Percentiles rank a stretch among this genome's conserved stretches.
Conservation (phyloP, 2,113 vertebrate genomes). For the Phyllopteryx taeniolatus region DNA sequence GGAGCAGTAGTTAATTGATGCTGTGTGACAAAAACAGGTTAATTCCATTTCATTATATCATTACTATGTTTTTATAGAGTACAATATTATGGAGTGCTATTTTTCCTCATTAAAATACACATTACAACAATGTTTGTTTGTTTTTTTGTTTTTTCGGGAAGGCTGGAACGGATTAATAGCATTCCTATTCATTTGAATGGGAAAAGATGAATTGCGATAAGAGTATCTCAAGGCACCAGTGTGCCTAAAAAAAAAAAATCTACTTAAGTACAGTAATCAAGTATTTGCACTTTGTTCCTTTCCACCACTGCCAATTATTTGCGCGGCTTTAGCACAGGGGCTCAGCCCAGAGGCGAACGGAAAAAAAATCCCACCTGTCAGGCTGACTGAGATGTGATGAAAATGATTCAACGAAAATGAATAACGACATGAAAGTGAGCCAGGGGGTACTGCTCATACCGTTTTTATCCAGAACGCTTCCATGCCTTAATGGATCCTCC, state of each 20-base stretch:
- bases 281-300: not conserved
- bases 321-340: constrained; percentile 4
- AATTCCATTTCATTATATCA: not conserved
- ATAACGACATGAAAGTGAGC: constrained; percentile 1
- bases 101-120: not conserved
- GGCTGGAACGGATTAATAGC: not conserved
- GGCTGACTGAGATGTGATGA: constrained; percentile 4
- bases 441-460: not conserved
- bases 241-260: too few relatives aligned
- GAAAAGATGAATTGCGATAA: not conserved
- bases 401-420: constrained; percentile 23
- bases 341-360: constrained; percentile 2
- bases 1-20: too few relatives aligned
- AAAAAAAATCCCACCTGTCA: constrained; percentile 3
- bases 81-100: not conserved
- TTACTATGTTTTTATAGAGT: not conserved
- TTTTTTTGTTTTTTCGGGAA: not conserved
- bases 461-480: not conserved
- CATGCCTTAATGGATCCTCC: constrained; percentile 15
- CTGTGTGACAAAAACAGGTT: too few relatives aligned
- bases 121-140: not conserved
- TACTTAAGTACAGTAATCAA: not conserved
- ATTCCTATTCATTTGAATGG: not conserved
- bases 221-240: not conserved
- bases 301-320: not conserved